Conservation (phyloP, 2,888 invertebrate genomes). For the Ligdia adustata region DNA sequence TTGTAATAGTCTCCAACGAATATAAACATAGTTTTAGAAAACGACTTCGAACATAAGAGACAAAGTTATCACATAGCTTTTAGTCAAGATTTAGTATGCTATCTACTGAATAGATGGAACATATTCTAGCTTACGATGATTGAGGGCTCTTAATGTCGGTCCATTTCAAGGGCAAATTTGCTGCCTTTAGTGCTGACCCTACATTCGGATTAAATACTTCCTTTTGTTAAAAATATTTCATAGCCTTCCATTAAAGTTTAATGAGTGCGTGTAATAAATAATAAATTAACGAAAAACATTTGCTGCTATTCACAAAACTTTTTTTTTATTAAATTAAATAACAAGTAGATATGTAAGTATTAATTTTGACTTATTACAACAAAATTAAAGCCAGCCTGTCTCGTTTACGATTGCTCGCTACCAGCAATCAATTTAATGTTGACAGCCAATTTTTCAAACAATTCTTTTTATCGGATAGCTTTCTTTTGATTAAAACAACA, state of each 20-base stretch:
- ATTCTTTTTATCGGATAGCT: slow-evolving; percentile 12
- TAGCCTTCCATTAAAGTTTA: too few relatives aligned
- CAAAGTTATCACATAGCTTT: background rate
- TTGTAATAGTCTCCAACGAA: background rate
- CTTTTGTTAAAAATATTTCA: slow-evolving; percentile 30
- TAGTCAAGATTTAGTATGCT: background rate
- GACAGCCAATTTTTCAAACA: slow-evolving; percentile 6
- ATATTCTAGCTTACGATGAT: slow-evolving; percentile 47
- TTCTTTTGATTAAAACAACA: slow-evolving; percentile 22
- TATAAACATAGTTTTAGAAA: background rate
- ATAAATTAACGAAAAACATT: too few relatives aligned
- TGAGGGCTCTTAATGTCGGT: slow-evolving; percentile 34
- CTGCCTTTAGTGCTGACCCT: slow-evolving; percentile 28
- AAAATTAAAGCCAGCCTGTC: too few relatives aligned
- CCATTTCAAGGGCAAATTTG: slow-evolving; percentile 30
- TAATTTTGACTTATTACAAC: too few relatives aligned
- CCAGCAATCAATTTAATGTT: too few relatives aligned
- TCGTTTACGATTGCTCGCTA: too few relatives aligned
- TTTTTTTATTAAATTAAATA: too few relatives aligned
- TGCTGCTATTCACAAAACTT: too few relatives aligned
- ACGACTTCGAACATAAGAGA: background rate
- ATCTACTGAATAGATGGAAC: slow-evolving; percentile 24
- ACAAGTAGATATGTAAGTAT: too few relatives aligned
- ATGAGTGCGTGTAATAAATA: too few relatives aligned
- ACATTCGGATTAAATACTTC: slow-evolving; percentile 30